A percentile compares a stretch with the other conserved stretches of the same genome.
Conservation (phyloP, 2,113 vertebrate genomes). For the Orycteropus afer region DNA sequence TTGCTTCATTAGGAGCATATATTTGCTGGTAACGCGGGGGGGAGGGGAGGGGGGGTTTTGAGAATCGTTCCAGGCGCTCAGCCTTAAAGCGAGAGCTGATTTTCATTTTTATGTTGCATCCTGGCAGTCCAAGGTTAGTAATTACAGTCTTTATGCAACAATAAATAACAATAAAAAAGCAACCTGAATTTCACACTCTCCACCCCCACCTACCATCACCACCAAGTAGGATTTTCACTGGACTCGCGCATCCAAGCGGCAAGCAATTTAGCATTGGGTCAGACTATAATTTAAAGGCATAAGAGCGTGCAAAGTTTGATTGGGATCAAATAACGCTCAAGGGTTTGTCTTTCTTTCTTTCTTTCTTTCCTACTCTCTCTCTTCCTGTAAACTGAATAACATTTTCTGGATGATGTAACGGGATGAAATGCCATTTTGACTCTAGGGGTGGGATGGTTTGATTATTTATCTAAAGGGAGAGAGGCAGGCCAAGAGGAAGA, state of each 20-base stretch:
- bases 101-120: constrained; percentile 82
- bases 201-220: not conserved
- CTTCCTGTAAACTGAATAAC: constrained; percentile 57
- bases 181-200: constrained; percentile 65
- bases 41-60: not conserved
- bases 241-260: constrained; percentile 69
- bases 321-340: constrained; percentile 68
- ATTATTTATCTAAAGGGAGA: constrained; percentile 61
- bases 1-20: constrained; percentile 83
- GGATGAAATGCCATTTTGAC: constrained; percentile 63
- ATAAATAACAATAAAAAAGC: constrained; percentile 83
- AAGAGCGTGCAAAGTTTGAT: constrained; percentile 77
- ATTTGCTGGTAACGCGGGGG: constrained; percentile 69
- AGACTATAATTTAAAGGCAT: constrained; percentile 80
- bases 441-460: constrained; percentile 20
- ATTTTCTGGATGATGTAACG: constrained; percentile 75
- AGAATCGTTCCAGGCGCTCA: constrained; percentile 62
- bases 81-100: constrained; percentile 74
- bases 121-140: constrained; percentile 82
- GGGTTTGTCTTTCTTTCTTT: constrained; percentile 46
- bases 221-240: constrained; percentile 70
- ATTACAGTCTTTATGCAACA: constrained; percentile 76
- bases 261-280: constrained; percentile 79
- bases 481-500: constrained; percentile 39
- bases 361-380: not conserved